Conservation (phyloP, 2,888 invertebrate genomes). For the Scaptodrosophila latifasciaeformis region DNA sequence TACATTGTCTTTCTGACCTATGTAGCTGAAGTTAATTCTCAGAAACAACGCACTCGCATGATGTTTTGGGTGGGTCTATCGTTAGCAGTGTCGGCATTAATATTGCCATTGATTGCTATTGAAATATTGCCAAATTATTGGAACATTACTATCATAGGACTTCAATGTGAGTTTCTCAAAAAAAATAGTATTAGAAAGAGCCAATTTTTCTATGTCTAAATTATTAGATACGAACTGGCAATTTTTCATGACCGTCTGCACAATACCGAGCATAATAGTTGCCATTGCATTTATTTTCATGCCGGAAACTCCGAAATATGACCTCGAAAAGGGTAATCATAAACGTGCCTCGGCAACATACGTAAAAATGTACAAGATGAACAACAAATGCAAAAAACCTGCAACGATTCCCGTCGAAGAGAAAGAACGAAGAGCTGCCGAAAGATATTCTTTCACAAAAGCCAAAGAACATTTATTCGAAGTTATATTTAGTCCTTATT, state of each 20-base stretch:
- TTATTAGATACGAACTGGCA: constrained; percentile 8
- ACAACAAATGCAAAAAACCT: not conserved
- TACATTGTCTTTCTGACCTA: constrained; percentile 6
- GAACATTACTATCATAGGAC: not conserved
- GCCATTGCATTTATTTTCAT: constrained; percentile 4
- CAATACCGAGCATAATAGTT: constrained; percentile 3
- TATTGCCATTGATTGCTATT: constrained; percentile 4
- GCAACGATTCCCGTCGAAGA: not conserved
- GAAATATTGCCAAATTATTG: not conserved
- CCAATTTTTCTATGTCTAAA: too few species aligned
- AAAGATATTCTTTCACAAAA: not conserved
- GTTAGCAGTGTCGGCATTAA: not conserved
- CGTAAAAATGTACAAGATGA: not conserved
- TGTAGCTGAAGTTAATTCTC: constrained; percentile 3
- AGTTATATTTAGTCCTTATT: not conserved
- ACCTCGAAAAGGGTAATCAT: not conserved
- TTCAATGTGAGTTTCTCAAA: not conserved
- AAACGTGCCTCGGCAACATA: not conserved
- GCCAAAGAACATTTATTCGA: not conserved
- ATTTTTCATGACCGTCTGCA: constrained; percentile 2
- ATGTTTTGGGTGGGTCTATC: constrained; percentile 1
- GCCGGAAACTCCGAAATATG: constrained; percentile 14
- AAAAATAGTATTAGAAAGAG: too few species aligned
- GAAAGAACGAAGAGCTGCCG: not conserved
- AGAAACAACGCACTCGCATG: not conserved